Evolutionary conservation across 2,113 vertebrate genomes (phyloP).

Genomic region (Cnemophilus loriae): DNA sequence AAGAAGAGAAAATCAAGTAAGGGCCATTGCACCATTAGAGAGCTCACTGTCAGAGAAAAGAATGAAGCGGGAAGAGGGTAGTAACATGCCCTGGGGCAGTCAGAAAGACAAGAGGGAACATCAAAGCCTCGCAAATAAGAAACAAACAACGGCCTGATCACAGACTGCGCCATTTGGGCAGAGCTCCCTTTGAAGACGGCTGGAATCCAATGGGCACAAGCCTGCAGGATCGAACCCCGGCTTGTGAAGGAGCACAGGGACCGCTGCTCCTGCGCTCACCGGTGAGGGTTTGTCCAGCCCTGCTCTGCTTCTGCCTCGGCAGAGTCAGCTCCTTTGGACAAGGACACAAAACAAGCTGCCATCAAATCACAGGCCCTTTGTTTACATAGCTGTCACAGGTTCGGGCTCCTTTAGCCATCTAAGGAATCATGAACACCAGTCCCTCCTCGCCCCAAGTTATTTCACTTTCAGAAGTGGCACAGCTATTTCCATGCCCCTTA

Average conservation of each 20-base stretch:
- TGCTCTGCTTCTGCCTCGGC: neutral
- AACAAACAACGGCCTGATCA: constrained; percentile 26
- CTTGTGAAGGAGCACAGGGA: neutral
- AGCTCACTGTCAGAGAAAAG: neutral
- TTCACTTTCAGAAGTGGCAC: neutral
- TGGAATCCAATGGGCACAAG: neutral
- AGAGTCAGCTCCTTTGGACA: neutral
- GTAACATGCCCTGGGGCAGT: neutral
- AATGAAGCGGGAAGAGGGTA: constrained; percentile 13
- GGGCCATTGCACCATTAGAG: neutral
- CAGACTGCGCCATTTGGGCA: neutral
- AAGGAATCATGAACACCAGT: neutral
- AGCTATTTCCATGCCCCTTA: neutral
- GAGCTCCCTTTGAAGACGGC: neutral
- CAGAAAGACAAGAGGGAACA: neutral
- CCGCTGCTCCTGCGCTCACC: neutral
- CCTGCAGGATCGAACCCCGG: neutral
- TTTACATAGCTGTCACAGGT: neutral
- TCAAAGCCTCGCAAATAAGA: constrained; percentile 36
- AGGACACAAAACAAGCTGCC: neutral
- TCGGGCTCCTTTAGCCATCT: neutral
- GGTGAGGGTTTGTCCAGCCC: neutral
- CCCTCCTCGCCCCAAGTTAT: neutral
- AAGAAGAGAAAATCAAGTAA: neutral
- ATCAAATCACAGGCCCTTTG: neutral